Percentiles rank a stretch among this genome's conserved stretches.
Conservation (phyloP, 2,888 invertebrate species). For the Leptura quadrifasciata region DNA sequence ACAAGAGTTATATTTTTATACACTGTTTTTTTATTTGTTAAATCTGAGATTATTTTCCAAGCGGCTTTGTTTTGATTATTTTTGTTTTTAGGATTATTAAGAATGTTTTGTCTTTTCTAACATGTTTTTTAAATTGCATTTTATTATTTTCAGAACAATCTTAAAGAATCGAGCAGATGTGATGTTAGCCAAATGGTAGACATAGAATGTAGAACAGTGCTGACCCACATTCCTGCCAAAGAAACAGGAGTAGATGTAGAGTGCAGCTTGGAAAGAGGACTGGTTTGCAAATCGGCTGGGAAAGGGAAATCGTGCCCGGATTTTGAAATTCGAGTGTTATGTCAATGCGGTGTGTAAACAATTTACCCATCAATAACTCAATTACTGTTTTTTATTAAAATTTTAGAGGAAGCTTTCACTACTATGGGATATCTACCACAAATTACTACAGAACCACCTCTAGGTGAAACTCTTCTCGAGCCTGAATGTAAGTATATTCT, state of each 20-base stretch:
- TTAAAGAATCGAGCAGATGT: slow-evolving; percentile 75
- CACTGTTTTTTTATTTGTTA: no score
- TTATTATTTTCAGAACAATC: slow-evolving; percentile 67
- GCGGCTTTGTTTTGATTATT: no score
- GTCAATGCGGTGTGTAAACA: slow-evolving; percentile 76
- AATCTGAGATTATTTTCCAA: no score
- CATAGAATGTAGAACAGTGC: slow-evolving; percentile 86
- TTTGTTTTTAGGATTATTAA: no score
- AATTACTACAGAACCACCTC: background rate
- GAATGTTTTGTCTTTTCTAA: slow-evolving; percentile 20
- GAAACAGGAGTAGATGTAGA: slow-evolving; percentile 84
- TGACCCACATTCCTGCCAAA: slow-evolving; percentile 78
- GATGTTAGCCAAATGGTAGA: slow-evolving; percentile 78
- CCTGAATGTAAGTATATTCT: slow-evolving; percentile 39
- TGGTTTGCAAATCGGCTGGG: slow-evolving; percentile 77
- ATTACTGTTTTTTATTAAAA: background rate
- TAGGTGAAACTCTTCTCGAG: slow-evolving; percentile 3
- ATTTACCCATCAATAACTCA: background rate
- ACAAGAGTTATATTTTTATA: no score
- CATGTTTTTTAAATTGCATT: no score
- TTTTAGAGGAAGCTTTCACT: slow-evolving; percentile 26
- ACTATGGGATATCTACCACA: background rate
- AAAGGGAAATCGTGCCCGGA: slow-evolving; percentile 79
- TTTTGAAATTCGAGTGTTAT: slow-evolving; percentile 88
- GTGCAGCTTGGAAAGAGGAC: slow-evolving; percentile 84